Percentiles rank a stretch among this genome's conserved stretches.
Evolutionary conservation across 1,140 invertebrate genomes (phyloP).

Genomic region (Drosophila nebulosa): DNA sequence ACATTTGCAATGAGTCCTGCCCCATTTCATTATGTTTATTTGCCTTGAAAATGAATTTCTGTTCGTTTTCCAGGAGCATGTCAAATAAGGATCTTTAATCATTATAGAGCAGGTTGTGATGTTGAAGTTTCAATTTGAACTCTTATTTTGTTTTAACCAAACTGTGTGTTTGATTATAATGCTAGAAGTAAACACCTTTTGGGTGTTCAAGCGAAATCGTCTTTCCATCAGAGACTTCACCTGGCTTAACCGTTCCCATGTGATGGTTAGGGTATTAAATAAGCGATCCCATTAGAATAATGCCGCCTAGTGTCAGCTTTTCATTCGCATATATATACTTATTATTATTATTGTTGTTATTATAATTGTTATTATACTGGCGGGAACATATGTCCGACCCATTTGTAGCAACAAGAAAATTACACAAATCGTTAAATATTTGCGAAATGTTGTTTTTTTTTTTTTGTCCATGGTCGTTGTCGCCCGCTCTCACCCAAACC

Average conservation of each 20-base stretch:
- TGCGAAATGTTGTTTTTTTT: constrained; percentile 38
- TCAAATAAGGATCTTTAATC: too few species aligned
- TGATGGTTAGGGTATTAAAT: neutral
- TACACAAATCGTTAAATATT: constrained; percentile 79
- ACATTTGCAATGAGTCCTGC: too few species aligned
- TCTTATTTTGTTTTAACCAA: too few species aligned
- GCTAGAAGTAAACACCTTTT: too few species aligned
- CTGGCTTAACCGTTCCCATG: neutral
- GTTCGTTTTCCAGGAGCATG: too few species aligned
- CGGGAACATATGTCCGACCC: constrained; percentile 63
- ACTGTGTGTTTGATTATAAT: too few species aligned
- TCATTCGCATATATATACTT: constrained; percentile 44
- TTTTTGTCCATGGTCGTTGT: constrained; percentile 2
- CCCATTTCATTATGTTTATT: too few species aligned
- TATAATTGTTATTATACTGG: constrained; percentile 29
- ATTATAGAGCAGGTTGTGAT: too few species aligned
- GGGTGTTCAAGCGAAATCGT: too few species aligned
- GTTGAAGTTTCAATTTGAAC: too few species aligned
- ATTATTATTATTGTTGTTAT: constrained; percentile 46
- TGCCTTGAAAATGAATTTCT: too few species aligned
- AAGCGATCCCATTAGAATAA: neutral
- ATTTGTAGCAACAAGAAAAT: constrained; percentile 76
- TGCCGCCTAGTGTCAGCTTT: neutral
- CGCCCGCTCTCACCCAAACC: constrained; percentile 26
- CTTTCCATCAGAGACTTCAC: neutral